These are phyloP conservation scores for Apotomis betuletana DNA, from an alignment of 2,888 invertebrate genomes.

Conservation along the genomic window DNA sequence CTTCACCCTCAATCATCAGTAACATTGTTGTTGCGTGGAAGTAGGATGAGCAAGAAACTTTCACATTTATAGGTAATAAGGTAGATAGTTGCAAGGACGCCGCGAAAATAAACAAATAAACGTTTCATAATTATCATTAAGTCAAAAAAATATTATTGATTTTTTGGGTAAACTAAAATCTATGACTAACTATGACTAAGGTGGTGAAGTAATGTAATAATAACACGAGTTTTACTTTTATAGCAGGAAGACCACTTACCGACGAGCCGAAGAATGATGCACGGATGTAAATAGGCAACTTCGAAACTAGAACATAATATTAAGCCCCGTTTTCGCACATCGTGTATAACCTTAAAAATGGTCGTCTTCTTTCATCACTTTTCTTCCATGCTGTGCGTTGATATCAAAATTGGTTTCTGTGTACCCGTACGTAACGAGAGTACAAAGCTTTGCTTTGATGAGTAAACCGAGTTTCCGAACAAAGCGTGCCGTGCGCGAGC, in stretches of 20 bases:
- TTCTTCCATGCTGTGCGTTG: conserved; percentile 36
- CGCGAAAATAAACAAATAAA: no score
- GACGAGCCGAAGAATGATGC: conserved; percentile 59
- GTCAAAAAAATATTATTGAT: not conserved
- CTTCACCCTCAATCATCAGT: no score
- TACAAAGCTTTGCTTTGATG: conserved; percentile 6
- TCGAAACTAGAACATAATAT: conserved; percentile 61
- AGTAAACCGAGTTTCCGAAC: conserved; percentile 37
- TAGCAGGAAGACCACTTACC: conserved; percentile 54
- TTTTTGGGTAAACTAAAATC: not conserved
- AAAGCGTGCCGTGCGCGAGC: conserved; percentile 66
- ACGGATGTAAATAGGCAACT: conserved; percentile 54
- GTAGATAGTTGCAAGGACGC: no score
- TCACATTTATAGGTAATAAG: no score
- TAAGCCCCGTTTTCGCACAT: conserved; percentile 54
- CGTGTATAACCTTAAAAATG: conserved; percentile 18
- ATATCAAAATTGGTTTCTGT: not conserved
- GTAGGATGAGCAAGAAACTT: no score
- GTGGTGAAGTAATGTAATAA: no score
- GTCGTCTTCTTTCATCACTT: conserved; percentile 2
- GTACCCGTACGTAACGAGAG: not conserved
- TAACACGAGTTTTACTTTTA: conserved; percentile 11
- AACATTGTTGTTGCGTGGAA: no score
- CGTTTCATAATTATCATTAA: no score
- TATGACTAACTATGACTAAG: no score